Conservation (phyloP, 2,113 vertebrate species). For the Pachyramphus minor region DNA sequence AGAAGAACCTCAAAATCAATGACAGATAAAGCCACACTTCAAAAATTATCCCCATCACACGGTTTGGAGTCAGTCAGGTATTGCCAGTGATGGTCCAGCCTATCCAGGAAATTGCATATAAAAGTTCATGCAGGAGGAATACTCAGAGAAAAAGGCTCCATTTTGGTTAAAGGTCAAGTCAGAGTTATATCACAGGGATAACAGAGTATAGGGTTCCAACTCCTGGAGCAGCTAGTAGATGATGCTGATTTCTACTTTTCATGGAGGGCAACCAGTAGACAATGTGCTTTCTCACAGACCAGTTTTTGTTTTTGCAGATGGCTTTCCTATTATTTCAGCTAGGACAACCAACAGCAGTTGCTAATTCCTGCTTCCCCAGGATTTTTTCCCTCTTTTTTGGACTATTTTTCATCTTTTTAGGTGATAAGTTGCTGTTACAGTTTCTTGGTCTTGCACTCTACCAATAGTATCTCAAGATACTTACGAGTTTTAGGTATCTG, state of each 20-base stretch:
- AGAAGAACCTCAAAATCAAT: background rate
- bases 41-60: background rate
- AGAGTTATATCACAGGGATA: background rate
- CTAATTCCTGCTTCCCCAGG: background rate
- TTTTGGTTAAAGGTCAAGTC: background rate
- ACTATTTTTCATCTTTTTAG: background rate
- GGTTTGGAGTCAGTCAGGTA: background rate
- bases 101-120: background rate
- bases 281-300: background rate
- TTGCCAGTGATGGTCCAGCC: background rate
- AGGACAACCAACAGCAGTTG: background rate
- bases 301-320: background rate
- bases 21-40: background rate
- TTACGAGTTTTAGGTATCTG: background rate
- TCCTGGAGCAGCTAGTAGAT: background rate
- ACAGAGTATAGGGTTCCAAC: background rate
- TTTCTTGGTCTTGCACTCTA: background rate
- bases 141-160: background rate
- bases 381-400: background rate
- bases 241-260: background rate
- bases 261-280: background rate
- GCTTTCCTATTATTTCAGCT: background rate
- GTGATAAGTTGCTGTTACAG: background rate
- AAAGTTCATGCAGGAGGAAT: background rate
- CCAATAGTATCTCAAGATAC: background rate